A percentile compares a stretch with the other conserved stretches of the same genome.
These are phyloP conservation scores for Plebejus anna DNA, from an alignment of 2,888 invertebrate genomes.

Conservation along the genomic window DNA sequence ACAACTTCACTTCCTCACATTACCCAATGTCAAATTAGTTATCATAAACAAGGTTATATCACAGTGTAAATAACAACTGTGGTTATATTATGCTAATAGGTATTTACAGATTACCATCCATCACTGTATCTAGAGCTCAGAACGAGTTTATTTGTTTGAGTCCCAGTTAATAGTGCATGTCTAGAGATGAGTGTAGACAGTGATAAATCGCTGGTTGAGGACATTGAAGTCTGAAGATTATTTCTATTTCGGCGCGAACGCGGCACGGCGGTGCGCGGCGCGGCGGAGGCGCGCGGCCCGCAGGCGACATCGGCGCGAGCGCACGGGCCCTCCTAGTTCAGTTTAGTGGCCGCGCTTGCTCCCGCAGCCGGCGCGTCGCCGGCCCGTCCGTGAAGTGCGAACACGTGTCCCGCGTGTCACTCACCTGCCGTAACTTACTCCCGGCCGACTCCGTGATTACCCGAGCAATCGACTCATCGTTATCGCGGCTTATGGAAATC, in stretches of 20 bases:
- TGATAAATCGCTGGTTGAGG: constrained; percentile 28
- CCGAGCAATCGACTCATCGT: neutral
- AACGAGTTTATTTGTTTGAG: constrained; percentile 6
- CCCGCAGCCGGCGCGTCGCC: constrained; percentile 37
- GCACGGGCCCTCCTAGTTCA: constrained; percentile 47
- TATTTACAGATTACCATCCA: neutral
- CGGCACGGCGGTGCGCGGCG: constrained; percentile 49
- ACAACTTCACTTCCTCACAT: neutral
- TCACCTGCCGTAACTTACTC: neutral
- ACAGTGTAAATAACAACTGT: too few relatives aligned
- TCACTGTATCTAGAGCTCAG: neutral
- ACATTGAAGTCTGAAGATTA: constrained; percentile 41
- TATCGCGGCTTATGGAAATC: neutral
- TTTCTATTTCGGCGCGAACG: constrained; percentile 71
- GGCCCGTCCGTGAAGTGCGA: constrained; percentile 4
- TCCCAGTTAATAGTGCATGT: constrained; percentile 24
- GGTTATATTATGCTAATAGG: neutral
- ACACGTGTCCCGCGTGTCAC: constrained; percentile 10
- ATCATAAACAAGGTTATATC: constrained; percentile 6
- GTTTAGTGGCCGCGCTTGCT: constrained; percentile 65
- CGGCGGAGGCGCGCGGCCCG: constrained; percentile 40
- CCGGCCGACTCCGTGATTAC: neutral
- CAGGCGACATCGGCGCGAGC: constrained; percentile 53
- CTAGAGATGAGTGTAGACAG: constrained; percentile 4
- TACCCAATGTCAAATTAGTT: neutral